phyloP scores from a whole-genome alignment of 2,113 vertebrate species.

The Noctilio leporinus region DNA sequence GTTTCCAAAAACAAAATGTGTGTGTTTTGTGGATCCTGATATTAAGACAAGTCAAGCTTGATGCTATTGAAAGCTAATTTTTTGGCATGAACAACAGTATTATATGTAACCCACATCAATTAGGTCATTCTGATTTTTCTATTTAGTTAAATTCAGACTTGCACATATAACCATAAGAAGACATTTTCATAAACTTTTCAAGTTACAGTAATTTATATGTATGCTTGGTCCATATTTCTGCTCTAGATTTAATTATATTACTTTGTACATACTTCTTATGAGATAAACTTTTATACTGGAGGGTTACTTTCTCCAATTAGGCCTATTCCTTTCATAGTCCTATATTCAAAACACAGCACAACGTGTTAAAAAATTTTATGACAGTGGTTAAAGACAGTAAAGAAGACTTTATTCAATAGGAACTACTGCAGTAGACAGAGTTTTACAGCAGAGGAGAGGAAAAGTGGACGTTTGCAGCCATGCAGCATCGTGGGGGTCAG shows the following conservation, averaged over 20 bases:
- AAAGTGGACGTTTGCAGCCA: not conserved
- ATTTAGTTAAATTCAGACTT: not conserved
- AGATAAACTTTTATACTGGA: not conserved
- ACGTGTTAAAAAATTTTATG: not conserved
- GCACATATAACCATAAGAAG: not conserved
- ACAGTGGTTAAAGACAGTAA: not conserved
- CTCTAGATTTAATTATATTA: not conserved
- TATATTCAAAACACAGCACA: not conserved
- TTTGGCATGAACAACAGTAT: not conserved
- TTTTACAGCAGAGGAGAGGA: not conserved
- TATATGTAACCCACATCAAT: not conserved
- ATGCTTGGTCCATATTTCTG: not conserved
- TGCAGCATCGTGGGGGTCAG: not conserved
- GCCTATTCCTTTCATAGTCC: not conserved
- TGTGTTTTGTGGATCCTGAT: not conserved
- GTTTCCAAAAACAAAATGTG: constrained; percentile 18
- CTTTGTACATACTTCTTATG: not conserved
- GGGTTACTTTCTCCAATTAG: not conserved
- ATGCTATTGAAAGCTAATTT: not conserved
- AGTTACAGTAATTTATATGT: not conserved
- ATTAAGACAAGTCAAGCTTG: not conserved
- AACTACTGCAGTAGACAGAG: not conserved
- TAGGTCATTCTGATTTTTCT: not conserved
- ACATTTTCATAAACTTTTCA: not conserved
- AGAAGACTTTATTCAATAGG: not conserved